A percentile compares a stretch with the other conserved stretches of the same genome.
phyloP scores from a whole-genome alignment of 2,797 vertebrate species.

The Enteromius argenteus region DNA sequence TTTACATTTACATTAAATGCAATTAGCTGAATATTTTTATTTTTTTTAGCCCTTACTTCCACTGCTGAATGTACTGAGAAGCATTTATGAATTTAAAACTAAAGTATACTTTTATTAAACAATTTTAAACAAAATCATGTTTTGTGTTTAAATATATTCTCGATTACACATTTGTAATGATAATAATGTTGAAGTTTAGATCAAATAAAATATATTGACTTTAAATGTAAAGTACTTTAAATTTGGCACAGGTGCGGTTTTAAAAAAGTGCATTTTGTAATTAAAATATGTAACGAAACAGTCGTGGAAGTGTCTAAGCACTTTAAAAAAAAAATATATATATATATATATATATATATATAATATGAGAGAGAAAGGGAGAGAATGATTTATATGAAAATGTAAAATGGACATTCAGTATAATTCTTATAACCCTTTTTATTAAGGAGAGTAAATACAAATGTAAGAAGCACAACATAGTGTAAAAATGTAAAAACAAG shows the following conservation, averaged over 20 bases:
- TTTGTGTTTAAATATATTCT: background rate
- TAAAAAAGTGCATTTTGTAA: too few relatives aligned
- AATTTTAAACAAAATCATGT: too few relatives aligned
- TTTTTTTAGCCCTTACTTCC: too few relatives aligned
- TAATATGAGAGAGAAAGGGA: too few relatives aligned
- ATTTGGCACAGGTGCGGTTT: background rate
- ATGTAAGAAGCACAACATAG: background rate
- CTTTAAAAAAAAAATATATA: too few relatives aligned
- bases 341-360: too few relatives aligned
- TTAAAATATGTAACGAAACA: too few relatives aligned
- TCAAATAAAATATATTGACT: background rate
- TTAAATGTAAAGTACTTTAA: background rate
- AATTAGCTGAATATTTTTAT: too few relatives aligned
- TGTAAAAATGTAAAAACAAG: background rate
- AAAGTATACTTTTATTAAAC: too few relatives aligned
- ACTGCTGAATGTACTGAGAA: too few relatives aligned
- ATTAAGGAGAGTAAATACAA: background rate
- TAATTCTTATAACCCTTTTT: background rate
- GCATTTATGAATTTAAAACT: too few relatives aligned
- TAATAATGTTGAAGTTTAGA: background rate
- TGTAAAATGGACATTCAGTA: background rate
- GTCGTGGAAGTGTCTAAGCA: too few relatives aligned
- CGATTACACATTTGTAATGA: background rate
- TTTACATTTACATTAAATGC: background rate
- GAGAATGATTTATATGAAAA: background rate